Evolutionary conservation across 2,797 vertebrate genomes (phyloP).

Genomic region (Ispidina picta): DNA sequence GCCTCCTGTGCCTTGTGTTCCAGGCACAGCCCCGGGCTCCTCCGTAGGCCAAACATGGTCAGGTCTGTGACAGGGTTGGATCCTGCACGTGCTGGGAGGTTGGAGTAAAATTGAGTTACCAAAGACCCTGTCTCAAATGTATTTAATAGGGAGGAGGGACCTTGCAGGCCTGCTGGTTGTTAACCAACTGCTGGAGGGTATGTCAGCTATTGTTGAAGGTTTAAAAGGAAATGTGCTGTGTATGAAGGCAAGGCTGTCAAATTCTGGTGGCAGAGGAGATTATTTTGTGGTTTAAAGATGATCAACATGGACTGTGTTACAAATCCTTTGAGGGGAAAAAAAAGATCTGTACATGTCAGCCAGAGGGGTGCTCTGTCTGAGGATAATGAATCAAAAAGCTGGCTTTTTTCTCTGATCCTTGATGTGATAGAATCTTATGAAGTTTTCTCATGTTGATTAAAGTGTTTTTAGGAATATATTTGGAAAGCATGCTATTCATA

Average conservation of each 20-base stretch:
- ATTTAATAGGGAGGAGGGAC: neutral
- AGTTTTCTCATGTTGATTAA: neutral
- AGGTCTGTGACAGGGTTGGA: neutral
- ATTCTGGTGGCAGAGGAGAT: neutral
- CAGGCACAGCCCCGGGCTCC: constrained; percentile 41
- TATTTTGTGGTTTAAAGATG: neutral
- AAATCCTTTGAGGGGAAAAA: neutral
- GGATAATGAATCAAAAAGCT: neutral
- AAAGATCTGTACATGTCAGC: neutral
- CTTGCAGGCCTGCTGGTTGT: neutral
- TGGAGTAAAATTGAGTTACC: neutral
- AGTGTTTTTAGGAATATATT: neutral
- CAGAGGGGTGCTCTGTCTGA: neutral
- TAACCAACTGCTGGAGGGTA: neutral
- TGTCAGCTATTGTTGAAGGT: neutral
- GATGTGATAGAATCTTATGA: rapidly evolving
- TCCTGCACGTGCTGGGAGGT: neutral
- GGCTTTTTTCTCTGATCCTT: neutral
- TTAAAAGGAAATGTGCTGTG: neutral
- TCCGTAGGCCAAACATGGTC: constrained; percentile 46
- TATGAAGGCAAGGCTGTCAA: neutral
- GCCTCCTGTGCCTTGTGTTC: constrained; percentile 75
- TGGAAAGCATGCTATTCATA: neutral
- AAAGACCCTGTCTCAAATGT: neutral
- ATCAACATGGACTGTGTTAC: neutral